Conservation (phyloP, 1,140 invertebrate species). For the Pseudomyrmex pallidus region DNA sequence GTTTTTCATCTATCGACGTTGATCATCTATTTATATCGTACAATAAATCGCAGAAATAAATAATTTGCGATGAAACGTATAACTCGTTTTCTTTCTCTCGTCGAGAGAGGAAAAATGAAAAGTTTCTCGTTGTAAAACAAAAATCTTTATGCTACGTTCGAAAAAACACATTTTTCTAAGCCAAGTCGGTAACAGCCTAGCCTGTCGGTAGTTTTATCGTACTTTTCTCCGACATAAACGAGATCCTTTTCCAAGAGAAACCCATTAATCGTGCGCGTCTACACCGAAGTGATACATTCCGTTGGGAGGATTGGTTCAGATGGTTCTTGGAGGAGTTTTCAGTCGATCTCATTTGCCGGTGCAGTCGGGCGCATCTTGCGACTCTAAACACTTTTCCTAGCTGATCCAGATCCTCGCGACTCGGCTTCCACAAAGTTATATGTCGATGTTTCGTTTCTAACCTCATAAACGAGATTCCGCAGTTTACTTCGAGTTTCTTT, state of each 20-base stretch:
- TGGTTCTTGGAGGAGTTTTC: conserved; percentile 64
- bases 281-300: conserved; percentile 70
- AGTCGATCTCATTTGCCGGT: conserved; percentile 72
- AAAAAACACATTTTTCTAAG: conserved; percentile 64
- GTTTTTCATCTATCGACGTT: background rate
- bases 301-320: conserved; percentile 54
- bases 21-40: background rate
- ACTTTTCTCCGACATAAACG: conserved; percentile 68
- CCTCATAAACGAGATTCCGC: conserved; percentile 20
- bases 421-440: conserved; percentile 50
- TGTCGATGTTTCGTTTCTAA: conserved; percentile 58
- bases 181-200: conserved; percentile 58
- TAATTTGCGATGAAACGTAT: background rate
- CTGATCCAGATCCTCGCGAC: conserved; percentile 59
- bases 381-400: conserved; percentile 72
- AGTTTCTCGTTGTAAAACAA: background rate
- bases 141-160: conserved; percentile 9
- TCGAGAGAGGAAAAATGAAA: background rate
- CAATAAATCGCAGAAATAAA: background rate
- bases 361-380: conserved; percentile 69
- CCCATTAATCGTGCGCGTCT: conserved; percentile 72
- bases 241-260: conserved; percentile 72
- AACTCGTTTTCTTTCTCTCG: background rate
- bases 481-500: background rate
- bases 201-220: conserved; percentile 38